Evolutionary conservation across 2,888 invertebrate genomes (phyloP).

Genomic region (Diarsia brunnea): DNA sequence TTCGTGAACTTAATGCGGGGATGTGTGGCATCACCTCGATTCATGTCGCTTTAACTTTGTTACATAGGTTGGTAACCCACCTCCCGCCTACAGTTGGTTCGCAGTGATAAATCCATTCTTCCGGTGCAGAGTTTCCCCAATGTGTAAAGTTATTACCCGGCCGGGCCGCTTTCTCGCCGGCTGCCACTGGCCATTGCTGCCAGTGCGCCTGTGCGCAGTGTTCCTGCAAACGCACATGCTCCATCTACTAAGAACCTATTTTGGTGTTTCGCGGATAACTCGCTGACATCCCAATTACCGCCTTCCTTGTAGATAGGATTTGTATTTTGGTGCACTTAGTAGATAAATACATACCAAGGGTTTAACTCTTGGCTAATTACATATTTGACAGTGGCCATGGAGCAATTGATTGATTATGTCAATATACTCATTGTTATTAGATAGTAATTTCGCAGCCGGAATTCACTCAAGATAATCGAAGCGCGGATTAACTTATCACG

Average conservation of each 20-base stretch:
- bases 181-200: slow-evolving; percentile 11
- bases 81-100: slow-evolving; percentile 3
- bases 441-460: slow-evolving; percentile 55
- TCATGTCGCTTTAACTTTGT: neutral
- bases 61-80: neutral
- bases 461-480: slow-evolving; percentile 52
- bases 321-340: slow-evolving; percentile 17
- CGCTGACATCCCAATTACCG: neutral
- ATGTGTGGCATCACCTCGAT: neutral
- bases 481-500: slow-evolving; percentile 57
- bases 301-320: slow-evolving; percentile 10
- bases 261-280: slow-evolving; percentile 20
- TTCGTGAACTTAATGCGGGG: neutral
- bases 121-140: slow-evolving; percentile 27
- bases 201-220: neutral
- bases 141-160: slow-evolving; percentile 23
- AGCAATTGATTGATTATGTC: slow-evolving; percentile 47
- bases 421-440: slow-evolving; percentile 37
- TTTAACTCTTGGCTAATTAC: neutral
- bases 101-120: slow-evolving; percentile 32
- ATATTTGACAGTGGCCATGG: slow-evolving; percentile 10
- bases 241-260: slow-evolving; percentile 64
- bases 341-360: neutral
- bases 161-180: slow-evolving; percentile 64
- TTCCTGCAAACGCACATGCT: slow-evolving; percentile 63